Conservation (phyloP, 2,888 invertebrate species). For the Spodoptera littoralis region DNA sequence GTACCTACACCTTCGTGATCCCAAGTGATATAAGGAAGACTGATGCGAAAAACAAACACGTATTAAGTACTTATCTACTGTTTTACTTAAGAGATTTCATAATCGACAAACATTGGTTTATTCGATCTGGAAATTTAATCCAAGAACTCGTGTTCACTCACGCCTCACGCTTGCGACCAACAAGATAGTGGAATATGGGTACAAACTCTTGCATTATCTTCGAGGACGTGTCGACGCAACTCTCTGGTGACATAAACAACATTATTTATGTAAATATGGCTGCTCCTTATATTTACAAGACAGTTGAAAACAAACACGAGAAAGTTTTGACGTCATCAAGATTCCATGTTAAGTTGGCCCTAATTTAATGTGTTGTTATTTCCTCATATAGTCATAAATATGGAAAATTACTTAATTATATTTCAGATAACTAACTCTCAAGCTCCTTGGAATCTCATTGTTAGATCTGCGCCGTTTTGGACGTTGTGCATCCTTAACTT, state of each 20-base stretch:
- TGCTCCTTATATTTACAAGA: constrained; percentile 8
- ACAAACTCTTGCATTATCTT: too few relatives aligned
- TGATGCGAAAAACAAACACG: too few relatives aligned
- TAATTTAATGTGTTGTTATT: background rate
- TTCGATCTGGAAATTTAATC: background rate
- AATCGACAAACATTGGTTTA: background rate
- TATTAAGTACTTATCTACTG: too few relatives aligned
- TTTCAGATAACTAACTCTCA: constrained; percentile 78
- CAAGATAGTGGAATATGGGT: too few relatives aligned
- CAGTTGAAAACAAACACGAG: constrained; percentile 10
- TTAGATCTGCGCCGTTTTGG: constrained; percentile 81
- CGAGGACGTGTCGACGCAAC: too few relatives aligned
- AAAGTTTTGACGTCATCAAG: constrained; percentile 32
- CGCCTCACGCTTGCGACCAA: too few relatives aligned
- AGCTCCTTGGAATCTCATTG: constrained; percentile 78
- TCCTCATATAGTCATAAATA: background rate
- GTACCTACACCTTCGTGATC: too few relatives aligned
- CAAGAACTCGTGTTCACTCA: too few relatives aligned
- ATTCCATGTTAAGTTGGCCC: constrained; percentile 4
- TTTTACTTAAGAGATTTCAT: too few relatives aligned
- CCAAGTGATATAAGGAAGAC: too few relatives aligned
- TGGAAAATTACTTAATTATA: background rate
- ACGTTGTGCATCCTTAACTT: constrained; percentile 80
- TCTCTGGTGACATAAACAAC: background rate
- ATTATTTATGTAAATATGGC: constrained; percentile 2